These are phyloP conservation scores for Selenia dentaria DNA, from an alignment of 2,888 invertebrate species.

Conservation along the genomic window DNA sequence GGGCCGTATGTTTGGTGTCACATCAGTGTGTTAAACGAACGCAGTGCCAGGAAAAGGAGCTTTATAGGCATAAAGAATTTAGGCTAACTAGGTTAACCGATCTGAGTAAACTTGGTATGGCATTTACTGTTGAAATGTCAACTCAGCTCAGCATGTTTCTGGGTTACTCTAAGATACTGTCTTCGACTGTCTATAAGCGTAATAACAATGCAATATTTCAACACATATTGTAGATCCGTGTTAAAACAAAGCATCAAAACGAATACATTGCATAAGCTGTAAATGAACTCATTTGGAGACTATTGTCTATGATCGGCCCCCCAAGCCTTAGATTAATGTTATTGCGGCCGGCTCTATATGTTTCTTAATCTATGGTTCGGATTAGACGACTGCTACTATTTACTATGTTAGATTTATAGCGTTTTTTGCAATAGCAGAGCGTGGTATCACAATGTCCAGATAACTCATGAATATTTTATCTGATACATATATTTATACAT, in stretches of 20 bases:
- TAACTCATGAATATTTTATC: no score
- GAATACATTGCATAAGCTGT: slow-evolving; percentile 46
- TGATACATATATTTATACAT: no score
- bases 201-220: slow-evolving; percentile 31
- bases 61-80: no score
- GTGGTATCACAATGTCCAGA: no score
- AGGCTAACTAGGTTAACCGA: no score
- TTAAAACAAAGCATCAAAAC: slow-evolving; percentile 33
- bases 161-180: not conserved
- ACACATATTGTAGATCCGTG: slow-evolving; percentile 28
- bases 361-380: slow-evolving; percentile 14
- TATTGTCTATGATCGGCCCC: slow-evolving; percentile 62
- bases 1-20: no score
- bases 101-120: no score
- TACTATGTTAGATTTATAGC: slow-evolving; percentile 11
- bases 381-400: slow-evolving; percentile 6
- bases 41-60: no score
- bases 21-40: no score
- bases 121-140: no score
- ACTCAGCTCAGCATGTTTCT: not conserved
- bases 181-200: slow-evolving; percentile 6
- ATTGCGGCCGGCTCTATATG: slow-evolving; percentile 6
- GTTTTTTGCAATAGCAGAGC: slow-evolving; percentile 10
- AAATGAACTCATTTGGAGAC: slow-evolving; percentile 69
- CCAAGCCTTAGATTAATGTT: slow-evolving; percentile 50